Conservation (phyloP, 2,888 invertebrate species). For the Theretra japonica region DNA sequence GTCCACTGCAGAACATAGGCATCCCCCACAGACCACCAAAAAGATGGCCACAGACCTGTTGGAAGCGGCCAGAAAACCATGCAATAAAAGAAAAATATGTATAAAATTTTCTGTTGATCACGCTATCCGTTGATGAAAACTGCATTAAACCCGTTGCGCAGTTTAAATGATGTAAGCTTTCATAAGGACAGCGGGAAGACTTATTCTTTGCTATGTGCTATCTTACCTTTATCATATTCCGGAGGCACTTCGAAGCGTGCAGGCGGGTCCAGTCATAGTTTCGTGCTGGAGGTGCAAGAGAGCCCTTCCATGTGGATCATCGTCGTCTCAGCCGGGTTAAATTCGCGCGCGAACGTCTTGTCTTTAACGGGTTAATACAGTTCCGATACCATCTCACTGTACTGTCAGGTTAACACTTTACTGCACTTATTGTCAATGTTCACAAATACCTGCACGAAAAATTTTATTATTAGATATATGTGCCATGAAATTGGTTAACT, state of each 20-base stretch:
- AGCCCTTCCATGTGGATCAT: slow-evolving; percentile 15
- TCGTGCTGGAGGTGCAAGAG: slow-evolving; percentile 47
- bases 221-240: slow-evolving; percentile 71
- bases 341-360: background rate
- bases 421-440: background rate
- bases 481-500: too few relatives aligned
- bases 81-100: too few relatives aligned
- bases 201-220: background rate
- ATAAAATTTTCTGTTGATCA: too few relatives aligned
- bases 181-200: background rate
- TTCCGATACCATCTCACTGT: slow-evolving; percentile 46
- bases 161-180: too few relatives aligned
- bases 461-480: background rate
- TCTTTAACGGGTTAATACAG: slow-evolving; percentile 43
- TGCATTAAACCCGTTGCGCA: too few relatives aligned
- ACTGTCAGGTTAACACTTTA: background rate
- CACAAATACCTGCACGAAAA: background rate
- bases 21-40: too few relatives aligned
- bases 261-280: slow-evolving; percentile 60
- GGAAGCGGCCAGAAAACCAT: too few relatives aligned
- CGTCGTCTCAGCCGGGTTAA: slow-evolving; percentile 29
- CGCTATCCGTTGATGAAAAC: too few relatives aligned
- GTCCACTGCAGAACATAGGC: too few relatives aligned
- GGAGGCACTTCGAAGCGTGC: slow-evolving; percentile 57
- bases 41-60: too few relatives aligned